Percentiles rank a stretch among this genome's conserved stretches.
These are phyloP conservation scores for Muscidifurax raptorellus DNA, from an alignment of 1,140 invertebrate species.

Conservation along the genomic window DNA sequence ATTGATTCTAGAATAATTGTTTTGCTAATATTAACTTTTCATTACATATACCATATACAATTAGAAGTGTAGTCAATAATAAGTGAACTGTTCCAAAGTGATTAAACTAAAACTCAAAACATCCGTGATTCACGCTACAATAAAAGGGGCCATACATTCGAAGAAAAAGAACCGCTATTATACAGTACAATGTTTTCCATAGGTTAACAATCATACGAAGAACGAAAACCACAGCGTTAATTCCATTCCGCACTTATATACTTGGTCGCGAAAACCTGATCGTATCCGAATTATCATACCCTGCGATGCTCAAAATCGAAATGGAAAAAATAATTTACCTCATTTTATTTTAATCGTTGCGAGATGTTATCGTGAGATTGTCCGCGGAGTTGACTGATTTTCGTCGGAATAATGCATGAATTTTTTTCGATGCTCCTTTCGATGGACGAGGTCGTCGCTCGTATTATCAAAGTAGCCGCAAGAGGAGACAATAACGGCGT, in stretches of 20 bases:
- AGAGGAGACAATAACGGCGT: not conserved
- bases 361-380: not conserved
- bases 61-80: not conserved
- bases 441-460: not conserved
- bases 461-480: not conserved
- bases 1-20: too few species aligned
- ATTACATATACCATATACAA: too few species aligned
- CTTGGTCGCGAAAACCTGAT: not conserved
- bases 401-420: conserved; percentile 9
- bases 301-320: not conserved
- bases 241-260: not conserved
- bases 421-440: not conserved
- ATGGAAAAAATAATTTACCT: not conserved
- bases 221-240: not conserved
- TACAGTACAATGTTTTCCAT: too few species aligned
- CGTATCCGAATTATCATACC: not conserved
- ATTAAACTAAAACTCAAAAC: not conserved
- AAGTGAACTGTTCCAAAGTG: not conserved
- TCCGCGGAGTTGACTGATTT: not conserved
- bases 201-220: not conserved
- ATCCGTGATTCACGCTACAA: not conserved
- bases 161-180: too few species aligned
- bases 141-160: too few species aligned
- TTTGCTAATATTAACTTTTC: too few species aligned
- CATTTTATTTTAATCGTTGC: not conserved